Conservation (phyloP, 2,113 vertebrate species). For the Henicopernis longicauda region DNA sequence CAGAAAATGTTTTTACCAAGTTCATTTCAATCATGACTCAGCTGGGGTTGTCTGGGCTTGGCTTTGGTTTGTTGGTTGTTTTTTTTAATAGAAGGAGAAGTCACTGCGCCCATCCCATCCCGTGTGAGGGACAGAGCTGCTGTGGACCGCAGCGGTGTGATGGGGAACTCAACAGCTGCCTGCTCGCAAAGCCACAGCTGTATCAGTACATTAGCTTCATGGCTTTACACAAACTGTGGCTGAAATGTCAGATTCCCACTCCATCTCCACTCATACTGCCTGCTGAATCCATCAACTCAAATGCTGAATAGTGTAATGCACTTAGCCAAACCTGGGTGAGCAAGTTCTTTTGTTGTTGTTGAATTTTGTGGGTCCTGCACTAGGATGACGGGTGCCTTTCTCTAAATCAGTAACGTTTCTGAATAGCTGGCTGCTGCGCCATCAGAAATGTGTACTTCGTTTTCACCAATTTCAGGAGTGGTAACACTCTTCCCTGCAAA, state of each 20-base stretch:
- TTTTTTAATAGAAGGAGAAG: neutral
- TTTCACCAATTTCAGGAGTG: neutral
- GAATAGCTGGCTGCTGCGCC: neutral
- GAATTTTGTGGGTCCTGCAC: neutral
- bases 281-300: neutral
- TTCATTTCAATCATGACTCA: neutral
- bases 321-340: neutral
- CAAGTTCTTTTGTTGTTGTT: neutral
- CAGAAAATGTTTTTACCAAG: neutral
- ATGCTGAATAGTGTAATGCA: neutral
- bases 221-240: neutral
- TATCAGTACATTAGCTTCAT: neutral
- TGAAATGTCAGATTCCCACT: neutral
- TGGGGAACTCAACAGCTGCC: neutral
- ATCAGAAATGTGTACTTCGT: neutral
- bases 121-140: accelerated
- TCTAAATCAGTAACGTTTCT: neutral
- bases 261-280: neutral
- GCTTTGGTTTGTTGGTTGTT: neutral
- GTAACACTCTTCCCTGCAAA: neutral
- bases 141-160: neutral
- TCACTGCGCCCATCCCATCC: neutral
- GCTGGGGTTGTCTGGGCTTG: neutral
- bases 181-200: neutral
- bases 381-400: neutral